phyloP scores from a whole-genome alignment of 2,797 vertebrate genomes.

The Lophotriccus pileatus region DNA sequence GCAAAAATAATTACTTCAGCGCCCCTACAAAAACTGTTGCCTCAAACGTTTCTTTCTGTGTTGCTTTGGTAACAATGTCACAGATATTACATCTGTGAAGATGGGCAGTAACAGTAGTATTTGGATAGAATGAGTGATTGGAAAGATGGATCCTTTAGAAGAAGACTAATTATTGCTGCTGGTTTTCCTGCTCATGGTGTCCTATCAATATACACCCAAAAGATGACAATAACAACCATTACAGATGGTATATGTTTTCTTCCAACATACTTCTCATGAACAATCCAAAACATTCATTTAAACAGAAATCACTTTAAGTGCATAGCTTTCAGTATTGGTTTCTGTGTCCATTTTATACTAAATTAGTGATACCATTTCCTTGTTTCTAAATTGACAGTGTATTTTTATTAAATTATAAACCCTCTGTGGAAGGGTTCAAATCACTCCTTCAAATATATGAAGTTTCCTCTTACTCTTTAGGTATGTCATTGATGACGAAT shows the following conservation, averaged over 20 bases:
- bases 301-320: neutral
- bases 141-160: neutral
- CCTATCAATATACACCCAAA: neutral
- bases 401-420: neutral
- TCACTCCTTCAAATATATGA: neutral
- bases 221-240: neutral
- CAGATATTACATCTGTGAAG: neutral
- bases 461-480: slow-evolving; percentile 57
- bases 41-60: neutral
- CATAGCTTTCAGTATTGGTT: neutral
- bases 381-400: neutral
- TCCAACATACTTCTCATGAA: neutral
- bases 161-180: neutral
- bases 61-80: neutral
- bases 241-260: neutral
- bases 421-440: neutral
- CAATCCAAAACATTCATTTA: neutral
- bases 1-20: neutral
- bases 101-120: neutral
- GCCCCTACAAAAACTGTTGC: neutral
- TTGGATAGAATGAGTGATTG: neutral
- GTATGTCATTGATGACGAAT: slow-evolving; percentile 87
- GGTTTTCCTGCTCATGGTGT: neutral
- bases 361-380: neutral
- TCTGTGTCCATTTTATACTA: neutral